Evolutionary conservation across 2,113 vertebrate genomes (phyloP).

Genomic region (Forbesichthys agassizii): DNA sequence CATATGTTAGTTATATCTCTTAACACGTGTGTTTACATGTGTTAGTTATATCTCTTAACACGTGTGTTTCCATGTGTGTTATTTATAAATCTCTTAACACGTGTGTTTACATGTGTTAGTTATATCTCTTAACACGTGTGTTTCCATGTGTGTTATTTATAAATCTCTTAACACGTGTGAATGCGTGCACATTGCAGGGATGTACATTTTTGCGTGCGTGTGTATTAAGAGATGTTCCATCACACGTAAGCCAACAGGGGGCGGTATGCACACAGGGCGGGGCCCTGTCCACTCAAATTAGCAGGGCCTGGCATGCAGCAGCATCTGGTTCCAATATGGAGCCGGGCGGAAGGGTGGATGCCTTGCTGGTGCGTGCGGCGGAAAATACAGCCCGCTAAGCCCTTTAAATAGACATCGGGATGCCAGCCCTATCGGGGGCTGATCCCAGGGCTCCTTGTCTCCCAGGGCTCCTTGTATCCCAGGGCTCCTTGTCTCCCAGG

Average conservation of each 20-base stretch:
- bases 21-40: too few relatives aligned
- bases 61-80: too few relatives aligned
- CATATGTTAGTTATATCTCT: background rate
- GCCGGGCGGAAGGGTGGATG: constrained; percentile 82
- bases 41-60: too few relatives aligned
- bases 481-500: constrained; percentile 64
- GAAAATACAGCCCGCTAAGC: constrained; percentile 84
- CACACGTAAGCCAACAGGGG: constrained; percentile 80
- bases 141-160: background rate
- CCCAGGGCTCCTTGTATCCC: constrained; percentile 52
- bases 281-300: constrained; percentile 82
- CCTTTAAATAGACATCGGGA: constrained; percentile 83
- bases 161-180: too few relatives aligned
- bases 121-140: too few relatives aligned
- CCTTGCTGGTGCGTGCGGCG: constrained; percentile 77
- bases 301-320: constrained; percentile 78
- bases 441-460: constrained; percentile 12
- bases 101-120: background rate
- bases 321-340: constrained; percentile 86
- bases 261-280: constrained; percentile 77
- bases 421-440: constrained; percentile 72
- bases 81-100: too few relatives aligned
- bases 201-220: background rate
- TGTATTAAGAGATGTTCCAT: constrained; percentile 61
- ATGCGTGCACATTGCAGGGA: constrained; percentile 29